These are phyloP conservation scores for Sebastes umbrosus DNA, from an alignment of 2,797 vertebrate species.

Conservation along the genomic window DNA sequence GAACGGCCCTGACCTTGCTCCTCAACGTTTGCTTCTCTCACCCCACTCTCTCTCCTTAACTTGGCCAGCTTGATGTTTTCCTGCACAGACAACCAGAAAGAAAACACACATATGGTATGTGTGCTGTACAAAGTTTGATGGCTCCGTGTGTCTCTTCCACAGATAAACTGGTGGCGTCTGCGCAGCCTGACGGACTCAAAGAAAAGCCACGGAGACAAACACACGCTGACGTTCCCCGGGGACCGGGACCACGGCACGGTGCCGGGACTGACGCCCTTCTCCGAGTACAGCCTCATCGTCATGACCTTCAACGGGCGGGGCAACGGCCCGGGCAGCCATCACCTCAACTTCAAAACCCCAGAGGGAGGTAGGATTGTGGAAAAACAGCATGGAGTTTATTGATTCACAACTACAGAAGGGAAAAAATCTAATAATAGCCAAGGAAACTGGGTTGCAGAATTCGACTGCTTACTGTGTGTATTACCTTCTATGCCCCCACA, in stretches of 20 bases:
- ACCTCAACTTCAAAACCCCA: constrained; percentile 89
- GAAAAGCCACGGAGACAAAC: constrained; percentile 86
- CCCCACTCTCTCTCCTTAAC: constrained; percentile 31
- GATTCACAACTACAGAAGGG: constrained; percentile 66
- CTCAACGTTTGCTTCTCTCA: constrained; percentile 41
- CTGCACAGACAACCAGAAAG: not conserved
- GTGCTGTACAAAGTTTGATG: not conserved
- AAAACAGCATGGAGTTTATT: constrained; percentile 68
- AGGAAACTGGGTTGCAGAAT: constrained; percentile 53
- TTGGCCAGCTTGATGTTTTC: constrained; percentile 33
- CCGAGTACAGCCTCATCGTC: constrained; percentile 91
- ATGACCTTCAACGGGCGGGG: constrained; percentile 93
- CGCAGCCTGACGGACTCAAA: constrained; percentile 86
- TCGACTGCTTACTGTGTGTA: constrained; percentile 43
- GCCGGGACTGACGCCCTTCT: constrained; percentile 89
- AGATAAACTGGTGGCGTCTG: constrained; percentile 95
- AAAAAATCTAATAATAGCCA: constrained; percentile 68
- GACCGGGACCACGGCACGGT: constrained; percentile 85
- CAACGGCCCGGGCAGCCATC: constrained; percentile 90
- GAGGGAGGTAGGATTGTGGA: constrained; percentile 91
- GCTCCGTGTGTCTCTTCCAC: not conserved
- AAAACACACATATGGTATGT: not conserved
- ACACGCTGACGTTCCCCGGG: constrained; percentile 84
- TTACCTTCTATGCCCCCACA: constrained; percentile 67
- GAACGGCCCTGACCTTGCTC: constrained; percentile 60